Evolutionary conservation across 2,797 vertebrate species (phyloP), one percentile per base, ranked within the genome.

Genomic region (Darevskia mixta): DNA sequence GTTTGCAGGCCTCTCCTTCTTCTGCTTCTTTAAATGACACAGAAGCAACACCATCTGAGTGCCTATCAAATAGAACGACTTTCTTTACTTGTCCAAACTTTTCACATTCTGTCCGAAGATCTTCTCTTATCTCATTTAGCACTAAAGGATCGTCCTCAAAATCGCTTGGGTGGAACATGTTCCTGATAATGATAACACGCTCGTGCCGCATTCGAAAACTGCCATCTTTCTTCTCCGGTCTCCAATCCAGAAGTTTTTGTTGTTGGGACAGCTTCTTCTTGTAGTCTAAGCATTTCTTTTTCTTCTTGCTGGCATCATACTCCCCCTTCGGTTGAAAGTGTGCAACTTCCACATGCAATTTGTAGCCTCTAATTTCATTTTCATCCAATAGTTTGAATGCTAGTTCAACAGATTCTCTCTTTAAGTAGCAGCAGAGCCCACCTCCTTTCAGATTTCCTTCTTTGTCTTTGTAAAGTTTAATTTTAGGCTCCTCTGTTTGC

Each of bases 11-110:
- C 81, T 99, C 98, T 0, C 98, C 98, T 91, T 98, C 97, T 3
- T 98, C 98, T 0, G 98, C 95, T 76, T 99, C 98, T 94, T 98
- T 98, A 90, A 99, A 99, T 0, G 98, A 97, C 29, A 99, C 96
- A 0, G 98, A 99, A 2, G 98, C 98, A 18, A 99, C 97, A 0
- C 99, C 98, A 32, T 98, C 98, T 0, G 99, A 98, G 86, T 99
- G 99, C 90, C 98, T 97, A 95, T 99, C 99, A 94, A 99, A 99
- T 92, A 99, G 97, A 93, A 99, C 98, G 94, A 99, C 98, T 92
- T 99, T 99, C 96, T 98, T 99, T 67, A 99, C 98, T 94, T 97
- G 98, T n/a, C 99, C 99, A 86, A 99, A 99, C 94, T 99, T 99
- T 82, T 98, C 98, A 96, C 98, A 99, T 91, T 99, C 99, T 1